phyloP scores from a whole-genome alignment of 2,797 vertebrate genomes.

The Propithecus deckenii region DNA sequence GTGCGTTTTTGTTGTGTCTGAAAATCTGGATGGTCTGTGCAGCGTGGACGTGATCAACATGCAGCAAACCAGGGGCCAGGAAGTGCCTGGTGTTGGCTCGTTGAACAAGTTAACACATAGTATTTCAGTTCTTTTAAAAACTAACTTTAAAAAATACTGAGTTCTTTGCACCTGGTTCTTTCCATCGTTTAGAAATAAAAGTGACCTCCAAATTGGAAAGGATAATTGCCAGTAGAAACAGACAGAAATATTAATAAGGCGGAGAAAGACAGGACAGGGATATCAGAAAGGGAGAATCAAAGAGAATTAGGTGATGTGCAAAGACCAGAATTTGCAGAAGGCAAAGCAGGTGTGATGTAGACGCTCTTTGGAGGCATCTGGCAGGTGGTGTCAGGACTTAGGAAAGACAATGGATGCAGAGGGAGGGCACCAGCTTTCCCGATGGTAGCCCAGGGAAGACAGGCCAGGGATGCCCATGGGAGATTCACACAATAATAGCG shows the following conservation, averaged over 20 bases:
- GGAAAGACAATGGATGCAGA: neutral
- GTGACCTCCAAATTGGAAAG: neutral
- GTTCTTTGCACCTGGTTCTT: neutral
- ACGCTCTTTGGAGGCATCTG: neutral
- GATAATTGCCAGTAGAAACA: neutral
- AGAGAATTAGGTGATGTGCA: no score
- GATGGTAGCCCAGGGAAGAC: fast-evolving
- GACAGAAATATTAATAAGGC: neutral
- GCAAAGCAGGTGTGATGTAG: fast-evolving
- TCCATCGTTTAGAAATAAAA: neutral
- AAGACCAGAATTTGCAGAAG: neutral
- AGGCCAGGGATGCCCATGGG: no score
- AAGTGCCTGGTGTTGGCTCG: conserved; percentile 34
- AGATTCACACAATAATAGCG: neutral
- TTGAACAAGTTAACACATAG: conserved; percentile 48
- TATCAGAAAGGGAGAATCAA: neutral
- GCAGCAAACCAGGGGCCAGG: neutral
- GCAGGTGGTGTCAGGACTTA: neutral
- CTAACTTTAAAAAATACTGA: neutral
- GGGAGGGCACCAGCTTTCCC: neutral
- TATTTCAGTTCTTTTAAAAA: neutral
- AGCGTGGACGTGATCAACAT: neutral
- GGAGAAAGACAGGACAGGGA: neutral
- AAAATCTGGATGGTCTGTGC: conserved; percentile 71
- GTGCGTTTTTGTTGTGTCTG: conserved; percentile 75